Conservation (phyloP, 2,797 vertebrate species). For the Paedocypris micromegethes region DNA sequence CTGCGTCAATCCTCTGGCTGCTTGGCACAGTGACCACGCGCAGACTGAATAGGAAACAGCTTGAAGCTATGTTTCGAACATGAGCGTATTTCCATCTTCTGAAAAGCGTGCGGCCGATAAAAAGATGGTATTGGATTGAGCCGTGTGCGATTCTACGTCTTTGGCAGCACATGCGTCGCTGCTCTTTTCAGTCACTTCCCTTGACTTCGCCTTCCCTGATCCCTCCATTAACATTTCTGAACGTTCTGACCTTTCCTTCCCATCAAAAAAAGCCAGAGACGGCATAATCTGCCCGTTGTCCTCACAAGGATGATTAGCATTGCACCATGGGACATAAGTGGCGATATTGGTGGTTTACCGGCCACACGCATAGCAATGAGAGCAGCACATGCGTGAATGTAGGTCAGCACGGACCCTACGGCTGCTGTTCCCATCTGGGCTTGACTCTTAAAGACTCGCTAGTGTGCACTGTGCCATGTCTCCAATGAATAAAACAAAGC, state of each 20-base stretch:
- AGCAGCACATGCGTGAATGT: slow-evolving; percentile 51
- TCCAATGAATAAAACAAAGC: slow-evolving; percentile 21
- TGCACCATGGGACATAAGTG: slow-evolving; percentile 55
- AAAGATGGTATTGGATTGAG: slow-evolving; percentile 56
- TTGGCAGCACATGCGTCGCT: slow-evolving; percentile 17
- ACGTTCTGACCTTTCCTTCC: slow-evolving; percentile 56
- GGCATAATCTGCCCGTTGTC: slow-evolving; percentile 37
- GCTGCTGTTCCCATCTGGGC: slow-evolving; percentile 45
- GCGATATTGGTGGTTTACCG: slow-evolving; percentile 49
- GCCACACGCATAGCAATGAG: slow-evolving; percentile 58
- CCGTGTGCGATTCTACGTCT: slow-evolving; percentile 47
- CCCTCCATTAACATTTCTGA: slow-evolving; percentile 42
- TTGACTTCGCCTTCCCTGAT: slow-evolving; percentile 36
- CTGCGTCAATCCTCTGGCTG: slow-evolving; percentile 20
- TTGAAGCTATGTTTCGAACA: slow-evolving; percentile 56
- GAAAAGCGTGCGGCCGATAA: slow-evolving; percentile 55
- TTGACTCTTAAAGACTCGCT: slow-evolving; percentile 39
- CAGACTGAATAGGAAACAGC: slow-evolving; percentile 64
- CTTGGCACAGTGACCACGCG: background rate
- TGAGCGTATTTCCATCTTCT: slow-evolving; percentile 57
- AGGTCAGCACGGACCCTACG: slow-evolving; percentile 52
- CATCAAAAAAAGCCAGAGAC: slow-evolving; percentile 46
- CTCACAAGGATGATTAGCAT: slow-evolving; percentile 57
- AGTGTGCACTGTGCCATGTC: slow-evolving; percentile 15
- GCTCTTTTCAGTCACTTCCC: slow-evolving; percentile 28